A percentile compares a stretch with the other conserved stretches of the same genome.
Evolutionary conservation across 2,888 invertebrate genomes (phyloP).

Genomic region (Lithodes maja): DNA sequence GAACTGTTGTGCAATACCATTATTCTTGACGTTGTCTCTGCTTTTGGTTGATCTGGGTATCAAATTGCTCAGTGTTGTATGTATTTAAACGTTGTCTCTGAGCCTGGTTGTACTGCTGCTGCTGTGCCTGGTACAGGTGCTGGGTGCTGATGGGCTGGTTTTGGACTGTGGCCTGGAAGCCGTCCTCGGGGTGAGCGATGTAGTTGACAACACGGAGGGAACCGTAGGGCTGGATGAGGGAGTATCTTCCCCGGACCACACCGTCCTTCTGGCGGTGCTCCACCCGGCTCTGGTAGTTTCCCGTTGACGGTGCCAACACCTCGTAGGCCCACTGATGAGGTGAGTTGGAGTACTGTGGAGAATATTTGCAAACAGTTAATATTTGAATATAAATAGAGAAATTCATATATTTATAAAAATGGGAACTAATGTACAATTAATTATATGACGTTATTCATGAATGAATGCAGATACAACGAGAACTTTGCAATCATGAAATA

Average conservation of each 20-base stretch:
- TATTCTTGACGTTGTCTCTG: not conserved
- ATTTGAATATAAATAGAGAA: too few species aligned
- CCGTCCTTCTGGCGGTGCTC: slow-evolving; percentile 34
- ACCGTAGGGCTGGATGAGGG: slow-evolving; percentile 35
- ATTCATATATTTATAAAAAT: too few species aligned
- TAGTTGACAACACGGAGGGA: slow-evolving; percentile 35
- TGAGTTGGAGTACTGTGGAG: not conserved
- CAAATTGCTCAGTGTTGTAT: not conserved
- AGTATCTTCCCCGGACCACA: slow-evolving; percentile 33
- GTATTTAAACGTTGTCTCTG: not conserved
- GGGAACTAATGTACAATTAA: too few species aligned
- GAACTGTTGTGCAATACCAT: too few species aligned
- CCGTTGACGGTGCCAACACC: slow-evolving; percentile 32
- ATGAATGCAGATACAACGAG: too few species aligned
- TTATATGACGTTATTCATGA: too few species aligned
- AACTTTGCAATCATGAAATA: too few species aligned
- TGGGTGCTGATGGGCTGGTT: not conserved
- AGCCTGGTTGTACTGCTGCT: slow-evolving; percentile 1
- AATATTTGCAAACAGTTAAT: too few species aligned
- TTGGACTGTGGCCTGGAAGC: slow-evolving; percentile 41
- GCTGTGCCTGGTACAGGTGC: not conserved
- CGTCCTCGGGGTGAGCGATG: slow-evolving; percentile 41
- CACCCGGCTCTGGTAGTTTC: slow-evolving; percentile 38
- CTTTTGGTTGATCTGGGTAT: not conserved
- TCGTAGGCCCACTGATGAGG: slow-evolving; percentile 45